Evolutionary conservation across 2,113 vertebrate genomes (phyloP).

Genomic region (Pipa parva): DNA sequence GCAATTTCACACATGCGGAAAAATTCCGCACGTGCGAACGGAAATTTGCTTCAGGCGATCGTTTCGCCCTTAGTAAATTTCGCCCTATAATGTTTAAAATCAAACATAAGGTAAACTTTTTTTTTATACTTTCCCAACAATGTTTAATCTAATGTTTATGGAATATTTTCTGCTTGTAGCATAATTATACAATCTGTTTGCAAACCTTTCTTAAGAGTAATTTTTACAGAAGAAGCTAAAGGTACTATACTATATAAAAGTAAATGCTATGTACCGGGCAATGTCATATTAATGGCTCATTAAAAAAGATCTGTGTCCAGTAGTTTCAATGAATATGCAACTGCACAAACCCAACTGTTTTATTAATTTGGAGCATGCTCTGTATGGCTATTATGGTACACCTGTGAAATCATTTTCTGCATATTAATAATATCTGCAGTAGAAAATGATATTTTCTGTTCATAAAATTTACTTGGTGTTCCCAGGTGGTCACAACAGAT

Average conservation of each 20-base stretch:
- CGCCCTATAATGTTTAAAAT: no score
- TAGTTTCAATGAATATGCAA: constrained; percentile 19
- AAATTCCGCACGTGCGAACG: no score
- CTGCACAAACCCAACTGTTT: constrained; percentile 30
- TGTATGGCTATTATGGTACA: constrained; percentile 12
- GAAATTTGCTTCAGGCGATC: no score
- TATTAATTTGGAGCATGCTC: constrained; percentile 21
- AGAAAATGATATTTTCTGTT: constrained; percentile 2
- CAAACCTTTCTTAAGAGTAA: background rate
- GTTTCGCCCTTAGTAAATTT: no score
- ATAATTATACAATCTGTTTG: background rate
- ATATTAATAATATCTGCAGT: constrained; percentile 3
- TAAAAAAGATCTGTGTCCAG: constrained; percentile 37
- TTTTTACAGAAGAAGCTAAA: constrained; percentile 27
- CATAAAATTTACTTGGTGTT: constrained; percentile 7
- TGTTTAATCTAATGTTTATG: no score
- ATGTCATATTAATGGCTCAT: constrained; percentile 38
- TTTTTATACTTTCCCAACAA: no score
- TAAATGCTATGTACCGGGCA: background rate
- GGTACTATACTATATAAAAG: constrained; percentile 22
- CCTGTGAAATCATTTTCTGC: constrained; percentile 10
- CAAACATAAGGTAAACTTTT: no score
- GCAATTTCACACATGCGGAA: no score
- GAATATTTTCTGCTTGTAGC: background rate
- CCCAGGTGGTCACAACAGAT: background rate